Base-by-base conservation (phyloP, 2,888 invertebrate genomes). In the Selenia dentaria region DNA sequence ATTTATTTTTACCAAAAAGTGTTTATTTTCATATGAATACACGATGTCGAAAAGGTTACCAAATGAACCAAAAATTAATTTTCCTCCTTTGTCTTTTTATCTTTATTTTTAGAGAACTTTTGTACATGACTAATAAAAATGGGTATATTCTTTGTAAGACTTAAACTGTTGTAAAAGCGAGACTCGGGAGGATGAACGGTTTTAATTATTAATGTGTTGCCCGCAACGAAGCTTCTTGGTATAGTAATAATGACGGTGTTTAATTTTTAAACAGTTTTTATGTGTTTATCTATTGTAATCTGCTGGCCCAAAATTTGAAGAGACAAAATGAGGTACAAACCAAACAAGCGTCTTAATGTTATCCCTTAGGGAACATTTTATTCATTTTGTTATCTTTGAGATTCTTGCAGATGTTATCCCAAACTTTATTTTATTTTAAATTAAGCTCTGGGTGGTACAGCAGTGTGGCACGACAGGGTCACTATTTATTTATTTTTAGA, bases 1-100 rank as follows among this genome's bases (percentile, higher is more conserved):
- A 86, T 87, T 88, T 88, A 86, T 85, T 83, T 83, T 79, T 62
- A 61, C 64, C 66, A 67, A 66, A 64, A 76, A 87, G 47, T 69
- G 67, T 74, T 75, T 77, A 83, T 80, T 78, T 79, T 67, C 72
- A 70, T 77, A 73, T 64, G 67, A 76, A 70, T 42, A 25, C 44
- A 29, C 32, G 28, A 14, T 29, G 25, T 25, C 47, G 25, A 31
- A 37, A 33, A 12, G 22, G 51, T 63, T 61, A 59, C 57, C 45
- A 39, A 27, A 46, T 41, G 51, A 51, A 52, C 41, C 48, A 51
- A 44, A 59, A 64, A 64, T 69, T 64, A 70, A 61, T 65, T 59
- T 54, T 37, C 31, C 34, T 27, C n/a, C 41, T 37, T 32, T 34
- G 32, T 43, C 43, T 43, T 46, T 10, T 14, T 35, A 40, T 28